These are phyloP conservation scores for Bactericera cockerelli DNA, from an alignment of 1,140 invertebrate species.

Conservation along the genomic window DNA sequence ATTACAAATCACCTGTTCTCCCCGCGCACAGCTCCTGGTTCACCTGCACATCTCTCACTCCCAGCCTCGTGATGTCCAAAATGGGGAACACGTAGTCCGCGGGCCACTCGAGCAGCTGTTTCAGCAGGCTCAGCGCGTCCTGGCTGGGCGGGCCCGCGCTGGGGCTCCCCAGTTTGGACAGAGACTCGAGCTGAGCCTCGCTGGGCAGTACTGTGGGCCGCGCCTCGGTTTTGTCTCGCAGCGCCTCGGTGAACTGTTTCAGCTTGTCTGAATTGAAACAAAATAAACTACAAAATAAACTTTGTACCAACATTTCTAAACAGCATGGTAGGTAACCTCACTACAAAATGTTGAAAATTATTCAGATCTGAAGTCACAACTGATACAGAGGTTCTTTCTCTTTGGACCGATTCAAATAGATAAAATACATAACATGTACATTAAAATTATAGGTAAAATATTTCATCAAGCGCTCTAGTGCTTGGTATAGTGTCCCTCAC, in stretches of 20 bases:
- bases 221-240: conserved; percentile 18
- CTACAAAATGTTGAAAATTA: no score
- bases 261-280: conserved; percentile 36
- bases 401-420: no score
- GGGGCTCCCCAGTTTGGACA: conserved; percentile 37
- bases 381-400: no score
- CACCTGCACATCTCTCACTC: conserved; percentile 45
- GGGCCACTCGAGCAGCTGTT: conserved; percentile 57
- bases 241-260: conserved; percentile 50
- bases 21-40: conserved; percentile 39
- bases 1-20: conserved; percentile 24
- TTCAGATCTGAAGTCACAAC: no score
- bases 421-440: no score
- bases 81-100: conserved; percentile 68
- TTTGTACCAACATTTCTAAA: no score
- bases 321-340: no score
- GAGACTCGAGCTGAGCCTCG: conserved; percentile 21
- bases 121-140: conserved; percentile 41
- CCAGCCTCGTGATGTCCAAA: conserved; percentile 65
- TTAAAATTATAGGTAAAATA: no score
- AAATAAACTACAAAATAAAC: no score
- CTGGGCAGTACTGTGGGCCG: background rate
- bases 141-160: conserved; percentile 21
- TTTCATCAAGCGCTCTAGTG: no score
- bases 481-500: no score